phyloP scores from a whole-genome alignment of 2,113 vertebrate genomes.

The Apistogramma diplotaenia region DNA sequence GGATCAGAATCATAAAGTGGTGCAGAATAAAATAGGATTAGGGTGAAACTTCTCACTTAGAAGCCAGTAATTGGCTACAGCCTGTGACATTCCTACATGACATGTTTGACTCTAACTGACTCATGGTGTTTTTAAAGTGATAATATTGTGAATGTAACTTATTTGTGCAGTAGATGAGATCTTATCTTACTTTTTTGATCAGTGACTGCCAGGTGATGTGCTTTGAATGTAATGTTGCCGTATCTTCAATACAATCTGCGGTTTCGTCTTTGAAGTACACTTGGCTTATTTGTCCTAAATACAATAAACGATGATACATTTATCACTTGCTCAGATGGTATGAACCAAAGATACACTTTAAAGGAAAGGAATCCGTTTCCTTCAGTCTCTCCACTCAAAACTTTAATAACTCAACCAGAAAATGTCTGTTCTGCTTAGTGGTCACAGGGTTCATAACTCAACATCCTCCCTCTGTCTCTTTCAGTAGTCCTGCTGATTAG shows the following conservation, averaged over 20 bases:
- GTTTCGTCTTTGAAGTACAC: constrained; percentile 57
- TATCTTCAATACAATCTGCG: constrained; percentile 77
- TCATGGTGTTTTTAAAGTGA: constrained; percentile 66
- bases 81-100: constrained; percentile 48
- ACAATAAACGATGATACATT: constrained; percentile 15
- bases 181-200: constrained; percentile 63
- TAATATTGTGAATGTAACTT: constrained; percentile 76
- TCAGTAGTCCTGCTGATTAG: constrained; percentile 69
- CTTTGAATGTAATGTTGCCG: constrained; percentile 74
- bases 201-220: constrained; percentile 72
- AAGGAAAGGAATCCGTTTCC: constrained; percentile 29
- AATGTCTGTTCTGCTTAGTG: constrained; percentile 66
- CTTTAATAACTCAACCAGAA: constrained; percentile 72
- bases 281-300: constrained; percentile 54
- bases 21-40: constrained; percentile 57
- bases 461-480: constrained; percentile 70
- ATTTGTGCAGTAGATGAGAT: constrained; percentile 70
- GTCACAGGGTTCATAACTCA: constrained; percentile 74
- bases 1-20: constrained; percentile 26
- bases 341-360: constrained; percentile 16
- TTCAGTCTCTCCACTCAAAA: constrained; percentile 21
- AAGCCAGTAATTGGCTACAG: constrained; percentile 49
- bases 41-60: constrained; percentile 46
- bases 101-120: constrained; percentile 54
- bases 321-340: constrained; percentile 1